Evolutionary conservation across 1,140 invertebrate genomes (phyloP).

Genomic region (Cotesia typhae): DNA sequence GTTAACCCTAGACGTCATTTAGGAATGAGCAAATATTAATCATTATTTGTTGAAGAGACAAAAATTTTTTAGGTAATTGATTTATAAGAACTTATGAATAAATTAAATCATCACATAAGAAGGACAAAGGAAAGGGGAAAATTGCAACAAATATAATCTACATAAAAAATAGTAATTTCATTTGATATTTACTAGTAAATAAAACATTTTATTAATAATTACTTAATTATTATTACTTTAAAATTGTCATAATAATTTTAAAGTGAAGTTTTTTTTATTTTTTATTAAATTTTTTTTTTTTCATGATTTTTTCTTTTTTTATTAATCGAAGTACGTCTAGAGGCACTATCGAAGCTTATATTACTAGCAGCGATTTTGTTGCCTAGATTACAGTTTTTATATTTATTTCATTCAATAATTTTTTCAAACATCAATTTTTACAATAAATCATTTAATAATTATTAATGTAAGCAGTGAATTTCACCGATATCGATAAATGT

Average conservation of each 20-base stretch:
- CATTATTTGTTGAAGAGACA: no score
- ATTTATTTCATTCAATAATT: conserved; percentile 40
- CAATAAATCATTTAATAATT: no score
- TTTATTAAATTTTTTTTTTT: no score
- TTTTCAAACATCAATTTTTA: conserved; percentile 26
- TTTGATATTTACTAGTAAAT: conserved; percentile 34
- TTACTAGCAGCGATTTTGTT: conserved; percentile 31
- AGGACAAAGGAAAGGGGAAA: no score
- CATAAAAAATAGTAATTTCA: not conserved
- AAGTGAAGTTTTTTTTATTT: no score
- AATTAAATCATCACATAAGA: no score
- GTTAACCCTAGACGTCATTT: no score
- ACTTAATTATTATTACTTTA: conserved; percentile 17
- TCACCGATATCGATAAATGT: not conserved
- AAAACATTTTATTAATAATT: conserved; percentile 34
- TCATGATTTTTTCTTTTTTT: not conserved
- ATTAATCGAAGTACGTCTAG: conserved; percentile 49
- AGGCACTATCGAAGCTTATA: conserved; percentile 60
- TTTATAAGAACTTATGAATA: no score
- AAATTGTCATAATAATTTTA: not conserved
- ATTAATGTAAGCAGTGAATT: conserved; percentile 21
- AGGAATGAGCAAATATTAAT: no score
- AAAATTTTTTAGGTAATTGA: no score
- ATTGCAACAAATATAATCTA: no score
- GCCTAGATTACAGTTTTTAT: conserved; percentile 47